These are phyloP conservation scores for Burhinus oedicnemus DNA, from an alignment of 2,113 vertebrate genomes.

Conservation along the genomic window DNA sequence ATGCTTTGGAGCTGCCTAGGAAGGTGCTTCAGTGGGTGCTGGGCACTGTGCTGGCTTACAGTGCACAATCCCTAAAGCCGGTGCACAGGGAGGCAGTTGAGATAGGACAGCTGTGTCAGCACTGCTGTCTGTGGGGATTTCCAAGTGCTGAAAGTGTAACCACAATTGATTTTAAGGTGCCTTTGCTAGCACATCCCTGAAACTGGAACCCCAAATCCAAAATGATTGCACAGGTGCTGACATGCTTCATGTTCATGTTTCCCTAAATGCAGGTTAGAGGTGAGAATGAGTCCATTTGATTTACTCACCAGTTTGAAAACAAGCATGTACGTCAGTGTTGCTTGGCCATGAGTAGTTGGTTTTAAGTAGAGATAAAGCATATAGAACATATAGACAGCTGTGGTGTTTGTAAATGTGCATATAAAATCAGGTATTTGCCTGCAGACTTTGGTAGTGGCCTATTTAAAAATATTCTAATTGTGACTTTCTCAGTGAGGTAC, in stretches of 20 bases:
- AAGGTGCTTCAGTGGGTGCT: not conserved
- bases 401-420: not conserved
- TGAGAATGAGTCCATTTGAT: not conserved
- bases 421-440: not conserved
- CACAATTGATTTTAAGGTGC: not conserved
- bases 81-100: fast-evolving
- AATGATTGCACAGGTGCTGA: not conserved
- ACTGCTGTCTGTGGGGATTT: fast-evolving
- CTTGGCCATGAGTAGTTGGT: not conserved
- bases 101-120: too few relatives aligned
- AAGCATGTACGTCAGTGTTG: not conserved
- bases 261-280: not conserved
- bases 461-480: not conserved
- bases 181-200: not conserved
- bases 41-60: not conserved
- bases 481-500: not conserved
- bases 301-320: not conserved
- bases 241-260: not conserved
- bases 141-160: not conserved
- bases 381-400: not conserved
- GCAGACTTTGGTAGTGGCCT: not conserved
- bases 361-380: not conserved
- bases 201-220: not conserved
- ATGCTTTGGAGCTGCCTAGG: not conserved
- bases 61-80: not conserved